Percentiles rank a stretch among this genome's conserved stretches.
These are phyloP conservation scores for Hermaeophaga mercurialis DNA, from an alignment of 2,888 invertebrate genomes.

Conservation along the genomic window DNA sequence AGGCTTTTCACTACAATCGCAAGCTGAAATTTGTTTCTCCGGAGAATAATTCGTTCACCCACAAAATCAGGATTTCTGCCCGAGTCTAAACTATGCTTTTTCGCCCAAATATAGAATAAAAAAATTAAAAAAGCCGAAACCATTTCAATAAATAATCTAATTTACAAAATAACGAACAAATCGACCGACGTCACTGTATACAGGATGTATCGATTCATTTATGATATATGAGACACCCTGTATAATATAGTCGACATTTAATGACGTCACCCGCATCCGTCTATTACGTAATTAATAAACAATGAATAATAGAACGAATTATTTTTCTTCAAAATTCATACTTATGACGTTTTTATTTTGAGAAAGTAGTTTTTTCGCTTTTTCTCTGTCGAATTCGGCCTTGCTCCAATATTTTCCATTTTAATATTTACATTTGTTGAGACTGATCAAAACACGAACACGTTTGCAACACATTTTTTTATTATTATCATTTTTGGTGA, in stretches of 20 bases:
- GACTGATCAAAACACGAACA: conserved; percentile 13
- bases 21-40: conserved; percentile 24
- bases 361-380: conserved; percentile 7
- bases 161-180: too few relatives aligned
- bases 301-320: conserved; percentile 25
- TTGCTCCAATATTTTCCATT: conserved; percentile 8
- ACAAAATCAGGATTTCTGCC: not conserved
- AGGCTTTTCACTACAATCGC: conserved; percentile 10
- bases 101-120: too few relatives aligned
- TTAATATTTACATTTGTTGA: conserved; percentile 9
- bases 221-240: too few relatives aligned
- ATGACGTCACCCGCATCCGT: too few relatives aligned
- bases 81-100: too few relatives aligned
- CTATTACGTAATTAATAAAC: too few relatives aligned
- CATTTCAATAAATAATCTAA: too few relatives aligned
- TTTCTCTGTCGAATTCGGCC: conserved; percentile 19
- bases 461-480: not conserved
- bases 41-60: conserved; percentile 25
- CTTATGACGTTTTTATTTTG: not conserved
- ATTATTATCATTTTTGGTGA: conserved; percentile 10
- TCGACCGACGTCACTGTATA: too few relatives aligned
- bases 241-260: too few relatives aligned
- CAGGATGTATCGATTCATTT: too few relatives aligned
- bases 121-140: too few relatives aligned
- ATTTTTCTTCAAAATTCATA: conserved; percentile 8